These are phyloP conservation scores for Drosophila lini DNA, from an alignment of 1,140 invertebrate genomes.

Conservation along the genomic window DNA sequence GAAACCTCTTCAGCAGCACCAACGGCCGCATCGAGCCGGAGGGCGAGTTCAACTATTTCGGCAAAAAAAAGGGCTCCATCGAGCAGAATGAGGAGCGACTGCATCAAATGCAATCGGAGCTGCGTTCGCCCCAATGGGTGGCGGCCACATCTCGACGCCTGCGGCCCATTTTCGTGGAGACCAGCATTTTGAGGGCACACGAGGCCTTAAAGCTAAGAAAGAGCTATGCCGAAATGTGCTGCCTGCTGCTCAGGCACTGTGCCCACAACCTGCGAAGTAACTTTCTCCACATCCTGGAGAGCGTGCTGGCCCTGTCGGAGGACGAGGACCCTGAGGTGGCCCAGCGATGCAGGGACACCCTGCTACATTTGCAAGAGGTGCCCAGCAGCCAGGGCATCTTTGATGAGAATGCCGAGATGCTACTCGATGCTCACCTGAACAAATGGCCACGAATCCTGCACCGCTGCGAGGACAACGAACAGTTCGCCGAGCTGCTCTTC, in stretches of 20 bases:
- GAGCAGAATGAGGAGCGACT: conserved; percentile 68
- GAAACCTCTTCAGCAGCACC: conserved; percentile 33
- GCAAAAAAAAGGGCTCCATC: conserved; percentile 36
- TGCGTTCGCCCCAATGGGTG: conserved; percentile 65
- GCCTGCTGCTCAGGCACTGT: conserved; percentile 61
- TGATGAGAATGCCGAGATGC: conserved; percentile 70
- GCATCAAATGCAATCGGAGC: conserved; percentile 54
- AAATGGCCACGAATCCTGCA: conserved; percentile 73
- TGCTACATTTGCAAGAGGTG: conserved; percentile 49
- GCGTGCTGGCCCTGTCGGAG: conserved; percentile 69
- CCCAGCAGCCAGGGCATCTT: conserved; percentile 53
- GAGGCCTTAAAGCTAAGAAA: conserved; percentile 39
- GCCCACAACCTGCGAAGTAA: conserved; percentile 63
- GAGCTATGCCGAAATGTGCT: conserved; percentile 70
- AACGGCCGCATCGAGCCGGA: neutral
- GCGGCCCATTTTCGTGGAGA: conserved; percentile 57
- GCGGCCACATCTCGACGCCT: conserved; percentile 60
- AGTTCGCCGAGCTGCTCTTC: conserved; percentile 72
- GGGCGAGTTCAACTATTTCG: conserved; percentile 45
- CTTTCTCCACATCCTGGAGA: conserved; percentile 73
- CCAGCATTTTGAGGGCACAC: conserved; percentile 63
- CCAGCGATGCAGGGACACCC: conserved; percentile 38
- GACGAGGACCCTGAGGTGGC: conserved; percentile 62
- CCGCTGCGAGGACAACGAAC: conserved; percentile 74
- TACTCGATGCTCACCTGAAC: conserved; percentile 69